Conservation (phyloP, 2,797 vertebrate genomes). For the Propithecus deckenii region DNA sequence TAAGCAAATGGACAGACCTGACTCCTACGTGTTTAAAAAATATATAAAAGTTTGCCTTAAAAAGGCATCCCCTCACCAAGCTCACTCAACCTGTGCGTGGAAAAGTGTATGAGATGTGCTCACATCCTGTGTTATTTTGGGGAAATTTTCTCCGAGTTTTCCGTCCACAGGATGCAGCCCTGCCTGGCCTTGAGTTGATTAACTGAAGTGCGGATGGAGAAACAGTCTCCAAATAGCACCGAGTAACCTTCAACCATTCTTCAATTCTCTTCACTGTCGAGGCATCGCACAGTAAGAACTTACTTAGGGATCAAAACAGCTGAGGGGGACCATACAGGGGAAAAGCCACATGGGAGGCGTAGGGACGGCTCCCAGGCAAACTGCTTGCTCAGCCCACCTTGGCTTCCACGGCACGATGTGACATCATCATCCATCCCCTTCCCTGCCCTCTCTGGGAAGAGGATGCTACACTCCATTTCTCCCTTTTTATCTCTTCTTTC, state of each 20-base stretch:
- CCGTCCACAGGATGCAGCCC: neutral
- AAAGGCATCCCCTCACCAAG: neutral
- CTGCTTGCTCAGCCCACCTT: neutral
- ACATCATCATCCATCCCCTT: accelerated
- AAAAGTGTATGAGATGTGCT: neutral
- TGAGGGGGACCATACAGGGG: neutral
- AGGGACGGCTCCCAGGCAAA: neutral
- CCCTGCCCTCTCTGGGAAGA: neutral
- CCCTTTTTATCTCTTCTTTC: neutral
- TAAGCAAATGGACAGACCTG: neutral
- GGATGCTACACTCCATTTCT: neutral
- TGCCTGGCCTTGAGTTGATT: slow-evolving; percentile 31
- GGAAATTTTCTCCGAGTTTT: neutral
- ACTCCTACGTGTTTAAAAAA: neutral
- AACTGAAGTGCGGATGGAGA: neutral
- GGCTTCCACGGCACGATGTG: accelerated
- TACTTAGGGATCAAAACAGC: neutral
- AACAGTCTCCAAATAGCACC: neutral
- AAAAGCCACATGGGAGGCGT: neutral
- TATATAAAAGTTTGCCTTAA: neutral
- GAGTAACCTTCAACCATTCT: neutral
- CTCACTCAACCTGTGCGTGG: neutral
- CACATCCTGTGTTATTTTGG: neutral
- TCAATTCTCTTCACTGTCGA: neutral
- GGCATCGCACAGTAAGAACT: neutral